phyloP scores from a whole-genome alignment of 2,113 vertebrate species.

The Tinamus guttatus region DNA sequence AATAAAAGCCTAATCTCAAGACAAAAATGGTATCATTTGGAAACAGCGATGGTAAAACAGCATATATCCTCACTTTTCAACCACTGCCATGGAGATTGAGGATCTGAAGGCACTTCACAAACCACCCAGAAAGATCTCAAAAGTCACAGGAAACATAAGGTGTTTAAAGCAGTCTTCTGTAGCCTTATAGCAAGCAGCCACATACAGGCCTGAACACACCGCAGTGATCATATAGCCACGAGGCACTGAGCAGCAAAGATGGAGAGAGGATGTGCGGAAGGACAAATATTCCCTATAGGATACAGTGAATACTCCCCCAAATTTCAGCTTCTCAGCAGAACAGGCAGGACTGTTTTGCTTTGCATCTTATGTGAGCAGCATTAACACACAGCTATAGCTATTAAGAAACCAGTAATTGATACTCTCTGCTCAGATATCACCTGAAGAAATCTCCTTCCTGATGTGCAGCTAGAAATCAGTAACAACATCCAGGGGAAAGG shows the following conservation, averaged over 20 bases:
- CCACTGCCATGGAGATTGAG: neutral
- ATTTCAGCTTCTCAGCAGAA: neutral
- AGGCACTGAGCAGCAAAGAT: neutral
- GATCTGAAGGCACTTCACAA: neutral
- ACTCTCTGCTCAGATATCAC: neutral
- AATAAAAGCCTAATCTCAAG: neutral
- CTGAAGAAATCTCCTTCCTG: neutral
- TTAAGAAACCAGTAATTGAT: neutral
- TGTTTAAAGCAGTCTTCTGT: neutral
- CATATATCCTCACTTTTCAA: neutral
- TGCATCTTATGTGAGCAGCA: neutral
- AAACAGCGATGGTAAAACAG: neutral
- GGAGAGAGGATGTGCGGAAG: fast-evolving
- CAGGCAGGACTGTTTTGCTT: neutral
- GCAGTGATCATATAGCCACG: fast-evolving
- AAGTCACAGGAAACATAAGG: neutral
- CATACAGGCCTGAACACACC: too few species aligned
- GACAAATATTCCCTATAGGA: neutral
- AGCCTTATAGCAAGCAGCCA: fast-evolving
- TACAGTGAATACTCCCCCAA: neutral
- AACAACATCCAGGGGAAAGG: neutral
- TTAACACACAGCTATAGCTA: neutral
- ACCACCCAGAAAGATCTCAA: neutral
- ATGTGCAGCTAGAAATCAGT: neutral
- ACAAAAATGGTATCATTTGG: neutral